Percentiles rank a stretch among this genome's conserved stretches.
phyloP scores from a whole-genome alignment of 2,888 invertebrate species.

The Drosophila birchii region DNA sequence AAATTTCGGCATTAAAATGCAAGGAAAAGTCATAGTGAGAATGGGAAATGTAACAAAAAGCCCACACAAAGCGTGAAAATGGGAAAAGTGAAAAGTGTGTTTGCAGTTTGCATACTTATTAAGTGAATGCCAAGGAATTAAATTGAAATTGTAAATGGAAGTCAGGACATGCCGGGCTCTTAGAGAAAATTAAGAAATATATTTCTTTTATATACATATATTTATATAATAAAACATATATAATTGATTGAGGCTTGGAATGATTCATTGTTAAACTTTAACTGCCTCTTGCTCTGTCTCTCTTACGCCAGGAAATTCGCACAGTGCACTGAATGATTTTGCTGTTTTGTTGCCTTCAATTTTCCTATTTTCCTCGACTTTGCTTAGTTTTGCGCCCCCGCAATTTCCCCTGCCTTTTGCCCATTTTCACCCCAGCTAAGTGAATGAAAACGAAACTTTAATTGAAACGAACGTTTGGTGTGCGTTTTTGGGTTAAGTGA shows the following conservation, averaged over 20 bases:
- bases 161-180: background rate
- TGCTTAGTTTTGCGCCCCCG: background rate
- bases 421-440: conserved; percentile 40
- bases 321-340: conserved; percentile 31
- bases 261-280: conserved; percentile 5
- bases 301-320: background rate
- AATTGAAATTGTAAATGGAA: background rate
- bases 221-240: too few relatives aligned
- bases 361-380: background rate
- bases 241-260: conserved; percentile 4
- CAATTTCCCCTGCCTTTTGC: too few relatives aligned
- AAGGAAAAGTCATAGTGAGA: background rate
- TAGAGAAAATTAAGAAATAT: background rate
- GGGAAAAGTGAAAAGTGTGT: background rate
- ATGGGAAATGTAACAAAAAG: background rate
- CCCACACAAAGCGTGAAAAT: background rate
- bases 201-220: background rate
- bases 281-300: background rate
- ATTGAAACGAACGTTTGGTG: conserved; percentile 72
- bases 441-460: conserved; percentile 74
- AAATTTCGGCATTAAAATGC: background rate
- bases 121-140: too few relatives aligned
- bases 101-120: background rate
- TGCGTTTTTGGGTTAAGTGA: conserved; percentile 68
- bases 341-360: conserved; percentile 3